Percentiles rank a stretch among this genome's conserved stretches.
phyloP scores from a whole-genome alignment of 2,113 vertebrate genomes.

The Mesocricetus auratus region DNA sequence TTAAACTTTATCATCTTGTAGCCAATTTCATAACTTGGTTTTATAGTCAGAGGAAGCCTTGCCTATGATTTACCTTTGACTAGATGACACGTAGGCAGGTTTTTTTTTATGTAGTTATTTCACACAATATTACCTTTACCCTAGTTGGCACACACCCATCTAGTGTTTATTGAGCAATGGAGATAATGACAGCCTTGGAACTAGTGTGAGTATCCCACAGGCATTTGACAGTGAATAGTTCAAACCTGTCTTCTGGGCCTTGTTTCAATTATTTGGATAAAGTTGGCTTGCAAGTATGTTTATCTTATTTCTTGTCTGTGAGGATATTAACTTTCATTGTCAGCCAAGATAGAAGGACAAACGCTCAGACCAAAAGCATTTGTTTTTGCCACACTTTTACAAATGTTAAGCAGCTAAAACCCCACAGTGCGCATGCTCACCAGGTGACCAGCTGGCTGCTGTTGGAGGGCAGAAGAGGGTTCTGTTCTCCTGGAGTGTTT shows the following conservation, averaged over 20 bases:
- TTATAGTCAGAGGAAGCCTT: not conserved
- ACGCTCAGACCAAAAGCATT: not conserved
- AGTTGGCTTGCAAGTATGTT: constrained; percentile 10
- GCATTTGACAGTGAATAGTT: constrained; percentile 34
- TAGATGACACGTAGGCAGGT: constrained; percentile 55
- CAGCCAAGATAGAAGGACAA: not conserved
- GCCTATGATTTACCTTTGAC: constrained; percentile 32
- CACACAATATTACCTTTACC: constrained; percentile 76
- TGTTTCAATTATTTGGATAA: constrained; percentile 52
- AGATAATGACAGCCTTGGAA: constrained; percentile 33
- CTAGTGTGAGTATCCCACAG: not conserved
- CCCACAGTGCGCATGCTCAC: not conserved
- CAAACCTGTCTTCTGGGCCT: constrained; percentile 4
- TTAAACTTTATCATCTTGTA: constrained; percentile 24
- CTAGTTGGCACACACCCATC: constrained; percentile 82
- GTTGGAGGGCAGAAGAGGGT: not conserved
- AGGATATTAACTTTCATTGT: not conserved
- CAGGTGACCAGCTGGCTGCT: not conserved
- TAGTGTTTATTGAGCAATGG: constrained; percentile 7
- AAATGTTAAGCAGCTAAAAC: not conserved
- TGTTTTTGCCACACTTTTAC: not conserved
- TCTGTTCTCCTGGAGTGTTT: not conserved
- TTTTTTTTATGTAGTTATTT: not conserved
- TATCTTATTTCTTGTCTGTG: constrained; percentile 3
- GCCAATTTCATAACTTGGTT: not conserved